Conservation (phyloP, 1,140 invertebrate genomes). For the Brachionus manjavacas region DNA sequence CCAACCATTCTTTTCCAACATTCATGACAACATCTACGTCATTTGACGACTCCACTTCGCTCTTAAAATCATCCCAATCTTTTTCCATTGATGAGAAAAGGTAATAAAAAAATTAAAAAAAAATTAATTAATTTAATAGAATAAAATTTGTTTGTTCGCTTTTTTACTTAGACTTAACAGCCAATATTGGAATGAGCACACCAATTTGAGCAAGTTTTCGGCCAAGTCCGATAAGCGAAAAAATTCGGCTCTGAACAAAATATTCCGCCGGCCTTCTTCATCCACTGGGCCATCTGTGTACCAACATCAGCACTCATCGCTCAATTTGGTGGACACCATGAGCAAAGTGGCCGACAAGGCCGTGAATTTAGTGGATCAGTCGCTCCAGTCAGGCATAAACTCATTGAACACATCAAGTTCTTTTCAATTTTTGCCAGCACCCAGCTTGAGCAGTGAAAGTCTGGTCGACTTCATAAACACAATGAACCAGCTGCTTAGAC, state of each 20-base stretch:
- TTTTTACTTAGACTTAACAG: background rate
- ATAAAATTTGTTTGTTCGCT: too few relatives aligned
- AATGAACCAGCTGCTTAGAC: background rate
- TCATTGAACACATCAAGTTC: background rate
- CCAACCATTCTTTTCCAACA: background rate
- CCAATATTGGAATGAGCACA: constrained; percentile 17
- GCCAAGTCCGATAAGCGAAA: background rate
- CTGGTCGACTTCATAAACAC: background rate
- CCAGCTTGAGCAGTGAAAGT: background rate
- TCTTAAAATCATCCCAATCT: background rate
- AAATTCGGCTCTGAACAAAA: constrained; percentile 14
- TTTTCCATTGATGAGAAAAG: background rate
- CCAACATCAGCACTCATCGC: background rate
- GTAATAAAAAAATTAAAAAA: background rate
- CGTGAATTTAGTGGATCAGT: constrained; percentile 22
- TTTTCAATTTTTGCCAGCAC: background rate
- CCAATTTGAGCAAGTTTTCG: constrained; percentile 14
- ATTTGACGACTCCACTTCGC: background rate
- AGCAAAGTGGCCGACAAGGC: constrained; percentile 38
- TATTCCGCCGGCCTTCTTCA: background rate
- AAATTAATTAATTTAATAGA: too few relatives aligned
- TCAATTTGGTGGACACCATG: constrained; percentile 27
- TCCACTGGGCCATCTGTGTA: background rate
- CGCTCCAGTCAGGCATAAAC: background rate
- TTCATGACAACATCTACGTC: background rate